A percentile compares a stretch with the other conserved stretches of the same genome.
Evolutionary conservation across 1,140 invertebrate species (phyloP).

Genomic region (Cataglyphis hispanica): DNA sequence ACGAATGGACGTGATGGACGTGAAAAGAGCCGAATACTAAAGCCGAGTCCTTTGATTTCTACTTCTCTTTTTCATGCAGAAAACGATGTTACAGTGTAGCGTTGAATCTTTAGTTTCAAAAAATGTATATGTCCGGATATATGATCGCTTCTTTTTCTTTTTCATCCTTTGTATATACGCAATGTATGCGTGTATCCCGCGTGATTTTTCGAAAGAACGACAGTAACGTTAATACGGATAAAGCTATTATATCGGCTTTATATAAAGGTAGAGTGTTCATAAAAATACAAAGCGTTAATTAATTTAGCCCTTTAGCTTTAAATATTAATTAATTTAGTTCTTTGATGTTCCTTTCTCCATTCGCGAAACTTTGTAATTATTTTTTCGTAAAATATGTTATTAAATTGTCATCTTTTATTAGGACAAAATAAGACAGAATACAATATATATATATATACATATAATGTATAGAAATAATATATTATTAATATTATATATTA

Average conservation of each 20-base stretch:
- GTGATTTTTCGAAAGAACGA: constrained; percentile 50
- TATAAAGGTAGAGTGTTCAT: constrained; percentile 37
- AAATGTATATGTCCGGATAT: constrained; percentile 52
- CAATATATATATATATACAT: not conserved
- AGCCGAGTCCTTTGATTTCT: constrained; percentile 45
- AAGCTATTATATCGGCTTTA: constrained; percentile 54
- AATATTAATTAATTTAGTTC: constrained; percentile 24
- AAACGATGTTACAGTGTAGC: constrained; percentile 52
- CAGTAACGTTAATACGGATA: constrained; percentile 57
- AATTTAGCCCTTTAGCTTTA: constrained; percentile 22
- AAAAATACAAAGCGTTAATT: constrained; percentile 58
- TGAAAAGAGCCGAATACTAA: constrained; percentile 50
- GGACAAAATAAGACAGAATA: not conserved
- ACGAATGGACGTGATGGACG: constrained; percentile 48
- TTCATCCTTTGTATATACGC: not conserved
- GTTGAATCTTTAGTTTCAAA: constrained; percentile 62
- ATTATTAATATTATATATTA: not conserved
- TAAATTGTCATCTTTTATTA: not conserved
- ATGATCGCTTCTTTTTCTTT: constrained; percentile 16
- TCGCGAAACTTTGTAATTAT: constrained; percentile 15
- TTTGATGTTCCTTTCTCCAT: constrained; percentile 24
- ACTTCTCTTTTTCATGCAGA: constrained; percentile 40
- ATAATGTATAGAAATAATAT: not conserved
- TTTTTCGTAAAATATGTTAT: constrained; percentile 5
- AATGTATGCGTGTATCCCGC: not conserved